phyloP scores from a whole-genome alignment of 2,113 vertebrate species.

The Scalopus aquaticus region DNA sequence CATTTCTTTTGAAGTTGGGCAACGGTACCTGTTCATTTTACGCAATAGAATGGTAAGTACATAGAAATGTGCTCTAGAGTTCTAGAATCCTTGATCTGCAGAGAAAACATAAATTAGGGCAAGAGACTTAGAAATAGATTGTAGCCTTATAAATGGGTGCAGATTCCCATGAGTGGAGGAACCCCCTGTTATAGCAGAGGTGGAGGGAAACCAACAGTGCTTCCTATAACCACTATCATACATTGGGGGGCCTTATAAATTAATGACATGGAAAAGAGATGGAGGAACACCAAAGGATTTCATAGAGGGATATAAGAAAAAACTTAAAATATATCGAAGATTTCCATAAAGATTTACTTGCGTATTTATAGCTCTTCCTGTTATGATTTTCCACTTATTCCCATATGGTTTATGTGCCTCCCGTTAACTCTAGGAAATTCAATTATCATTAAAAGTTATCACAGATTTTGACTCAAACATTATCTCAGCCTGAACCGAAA shows the following conservation, averaged over 20 bases:
- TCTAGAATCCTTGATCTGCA: not conserved
- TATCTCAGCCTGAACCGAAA: slow-evolving; percentile 4
- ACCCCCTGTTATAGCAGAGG: not conserved
- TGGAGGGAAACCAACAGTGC: not conserved
- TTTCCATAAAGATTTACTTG: not conserved
- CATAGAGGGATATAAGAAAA: not conserved
- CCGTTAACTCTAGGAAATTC: slow-evolving; percentile 6
- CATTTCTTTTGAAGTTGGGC: not conserved
- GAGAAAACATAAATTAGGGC: not conserved
- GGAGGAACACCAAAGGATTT: not conserved
- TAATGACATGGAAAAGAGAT: not conserved
- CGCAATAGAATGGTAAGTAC: not conserved
- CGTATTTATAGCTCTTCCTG: not conserved
- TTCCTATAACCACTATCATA: not conserved
- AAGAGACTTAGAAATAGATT: slow-evolving; percentile 17
- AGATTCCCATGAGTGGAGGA: not conserved
- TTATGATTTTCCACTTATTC: not conserved
- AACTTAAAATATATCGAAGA: slow-evolving; percentile 2
- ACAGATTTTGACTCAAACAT: slow-evolving; percentile 20
- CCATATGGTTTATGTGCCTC: not conserved
- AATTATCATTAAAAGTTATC: not conserved
- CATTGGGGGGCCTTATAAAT: not conserved
- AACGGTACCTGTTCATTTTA: not conserved
- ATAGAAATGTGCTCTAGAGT: not conserved
- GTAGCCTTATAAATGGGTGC: not conserved